Conservation (phyloP, 2,797 vertebrate species). For the Phrynocephalus guinanensis region DNA sequence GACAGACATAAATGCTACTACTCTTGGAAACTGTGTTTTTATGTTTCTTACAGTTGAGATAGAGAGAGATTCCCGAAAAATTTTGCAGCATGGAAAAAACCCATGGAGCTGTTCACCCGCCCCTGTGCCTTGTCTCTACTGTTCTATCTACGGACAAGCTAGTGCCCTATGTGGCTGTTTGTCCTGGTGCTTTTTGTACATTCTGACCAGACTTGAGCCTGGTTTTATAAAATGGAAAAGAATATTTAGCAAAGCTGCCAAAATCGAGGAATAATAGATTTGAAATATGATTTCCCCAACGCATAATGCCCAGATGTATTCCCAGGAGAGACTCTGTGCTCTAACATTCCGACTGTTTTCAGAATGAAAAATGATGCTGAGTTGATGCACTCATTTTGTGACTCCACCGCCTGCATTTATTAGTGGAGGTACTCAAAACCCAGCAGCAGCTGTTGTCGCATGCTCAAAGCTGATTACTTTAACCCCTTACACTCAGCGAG, state of each 20-base stretch:
- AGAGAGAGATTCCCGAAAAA: neutral
- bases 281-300: neutral
- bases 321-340: neutral
- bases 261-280: conserved; percentile 5
- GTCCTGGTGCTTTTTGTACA: neutral
- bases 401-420: conserved; percentile 15
- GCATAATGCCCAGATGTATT: neutral
- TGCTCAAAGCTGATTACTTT: conserved; percentile 26
- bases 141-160: neutral
- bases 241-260: neutral
- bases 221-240: neutral
- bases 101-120: neutral
- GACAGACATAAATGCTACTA: neutral
- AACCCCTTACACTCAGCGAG: conserved; percentile 1
- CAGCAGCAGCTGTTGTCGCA: neutral
- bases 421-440: neutral
- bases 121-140: neutral
- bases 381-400: neutral
- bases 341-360: neutral
- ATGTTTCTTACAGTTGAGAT: neutral
- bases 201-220: neutral
- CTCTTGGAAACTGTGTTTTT: neutral
- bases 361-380: neutral
- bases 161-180: neutral
- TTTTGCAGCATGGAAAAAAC: neutral